Base-by-base conservation (phyloP, 2,888 invertebrate genomes). In the Apamea monoglypha region DNA sequence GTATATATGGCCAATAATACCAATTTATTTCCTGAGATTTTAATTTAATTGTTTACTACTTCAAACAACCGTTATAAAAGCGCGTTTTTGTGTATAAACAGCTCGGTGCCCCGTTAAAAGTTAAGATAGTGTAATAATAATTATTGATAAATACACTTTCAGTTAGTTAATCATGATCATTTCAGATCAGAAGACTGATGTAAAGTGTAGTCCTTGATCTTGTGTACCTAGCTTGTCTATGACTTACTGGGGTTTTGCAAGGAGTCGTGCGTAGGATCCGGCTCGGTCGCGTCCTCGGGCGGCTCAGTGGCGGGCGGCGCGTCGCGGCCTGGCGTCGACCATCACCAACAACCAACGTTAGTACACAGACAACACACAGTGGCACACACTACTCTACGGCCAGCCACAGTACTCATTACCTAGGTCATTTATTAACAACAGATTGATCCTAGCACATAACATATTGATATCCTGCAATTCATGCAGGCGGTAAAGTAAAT, bases 311-410 rank as follows among this genome's bases (percentile, higher is more conserved):
- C 92, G 87, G 91, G 85, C 88, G 84, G 87, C 90, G 89, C 92
- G 89, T 76, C 89, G 77, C 79, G 78, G 88, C 93, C 94, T 94
- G 94, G 87, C 92, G 91, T 91, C 90, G 92, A 91, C 91, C 92
- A 92, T 91, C 90, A 91, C 92, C 91, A 92, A 93, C 89, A 91
- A 91, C 83, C 87, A 90, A 85, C 91, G 95, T 96, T 95, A 96
- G 95, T 95, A 91, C 90, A 94, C 93, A 93, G 90, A 91, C 92
- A 91, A 91, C 92, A 91, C 88, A 86, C 85, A 86, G 59, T 82
- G 71, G 78, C 88, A 89, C 79, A 88, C 88, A 86, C 87, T 85
- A 84, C 44, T 83, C 80, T 78, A 83, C 77, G 61, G 53, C 74
- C 78, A 76, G 59, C 84, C 85, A 75, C 73, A 72, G 74, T 76